Evolutionary conservation across 53 echinoderm and acorn worm genomes (phyloP), one percentile per base, ranked within the genome.

Genomic region (Mesocentrotus franciscanus): DNA sequence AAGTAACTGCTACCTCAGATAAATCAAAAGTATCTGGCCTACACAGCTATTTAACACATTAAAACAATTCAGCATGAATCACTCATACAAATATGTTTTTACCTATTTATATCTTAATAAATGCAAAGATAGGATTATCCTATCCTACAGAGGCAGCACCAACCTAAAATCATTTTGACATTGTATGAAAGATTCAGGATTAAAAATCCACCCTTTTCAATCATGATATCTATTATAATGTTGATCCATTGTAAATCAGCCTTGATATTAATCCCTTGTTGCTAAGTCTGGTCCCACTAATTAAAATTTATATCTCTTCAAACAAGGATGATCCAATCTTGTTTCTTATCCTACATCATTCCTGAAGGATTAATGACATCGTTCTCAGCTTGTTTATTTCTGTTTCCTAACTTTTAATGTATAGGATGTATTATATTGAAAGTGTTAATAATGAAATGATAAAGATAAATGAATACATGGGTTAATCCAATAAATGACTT

Each of bases 1-100:
- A 58, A 85, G 26, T 85, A n/a, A n/a, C 87, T 57, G 87, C 58
- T 87, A 56, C 26, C 58, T 81, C 8, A 81, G 81, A 81, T 81
- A 81, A 79, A 81, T 81, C 15, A 81, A 81, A 36, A 39, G 3
- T 9, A 1, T 22, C 8, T 81, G 2, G 9, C 12, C 78, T 32
- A 78, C 16, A 32, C 13, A 32, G 26, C 33, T 78, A 78, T 78
- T 78, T 32, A 34, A 78, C 14, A 78, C 34, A 32, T 33, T 32
- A 78, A 78, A 32, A 26, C 35, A 32, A 34, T 17, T 39, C 2
- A 81, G 42, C 20, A 12, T 81, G 20, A 81, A 39, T 81, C 8
- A 81, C 18, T 42, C 18, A 81, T 11, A 17, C 22, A 30, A 76
- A 81, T 42, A 81, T 39, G 1, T 81, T 3, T 79, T 27, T 17